Conservation (phyloP, 1,140 invertebrate genomes). For the Zaprionus africanus region DNA sequence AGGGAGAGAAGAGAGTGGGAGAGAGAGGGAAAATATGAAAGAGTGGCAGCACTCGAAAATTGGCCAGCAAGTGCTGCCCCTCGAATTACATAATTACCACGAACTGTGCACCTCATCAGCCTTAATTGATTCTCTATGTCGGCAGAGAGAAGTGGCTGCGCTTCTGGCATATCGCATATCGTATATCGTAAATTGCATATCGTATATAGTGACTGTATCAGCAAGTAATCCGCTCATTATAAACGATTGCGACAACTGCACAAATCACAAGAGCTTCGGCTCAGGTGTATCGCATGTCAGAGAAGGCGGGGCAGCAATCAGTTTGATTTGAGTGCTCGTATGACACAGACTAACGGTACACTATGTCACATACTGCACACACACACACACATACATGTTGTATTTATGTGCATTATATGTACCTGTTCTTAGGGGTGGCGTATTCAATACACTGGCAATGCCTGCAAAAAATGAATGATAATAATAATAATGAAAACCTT, state of each 20-base stretch:
- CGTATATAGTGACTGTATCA: neutral
- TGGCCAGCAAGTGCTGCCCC: neutral
- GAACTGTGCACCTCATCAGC: neutral
- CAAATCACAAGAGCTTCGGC: neutral
- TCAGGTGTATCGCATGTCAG: neutral
- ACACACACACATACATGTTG: neutral
- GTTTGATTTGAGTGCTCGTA: neutral
- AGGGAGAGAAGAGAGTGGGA: neutral
- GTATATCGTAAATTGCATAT: neutral
- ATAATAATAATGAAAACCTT: slow-evolving; percentile 40
- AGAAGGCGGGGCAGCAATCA: neutral
- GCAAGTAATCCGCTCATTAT: neutral
- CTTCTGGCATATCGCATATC: neutral
- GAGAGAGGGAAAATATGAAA: neutral
- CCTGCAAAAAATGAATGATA: slow-evolving; percentile 11
- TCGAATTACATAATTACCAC: neutral
- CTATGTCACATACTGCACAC: neutral
- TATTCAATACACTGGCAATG: neutral
- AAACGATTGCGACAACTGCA: neutral
- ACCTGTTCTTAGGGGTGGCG: neutral
- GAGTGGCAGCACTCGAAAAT: neutral
- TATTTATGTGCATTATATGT: neutral
- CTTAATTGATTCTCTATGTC: neutral
- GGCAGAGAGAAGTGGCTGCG: neutral
- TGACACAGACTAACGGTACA: slow-evolving; percentile 32